Percentiles rank a stretch among this genome's conserved stretches.
These are phyloP conservation scores for Lasioglossum villosulum DNA, from an alignment of 2,888 invertebrate species.

Conservation along the genomic window DNA sequence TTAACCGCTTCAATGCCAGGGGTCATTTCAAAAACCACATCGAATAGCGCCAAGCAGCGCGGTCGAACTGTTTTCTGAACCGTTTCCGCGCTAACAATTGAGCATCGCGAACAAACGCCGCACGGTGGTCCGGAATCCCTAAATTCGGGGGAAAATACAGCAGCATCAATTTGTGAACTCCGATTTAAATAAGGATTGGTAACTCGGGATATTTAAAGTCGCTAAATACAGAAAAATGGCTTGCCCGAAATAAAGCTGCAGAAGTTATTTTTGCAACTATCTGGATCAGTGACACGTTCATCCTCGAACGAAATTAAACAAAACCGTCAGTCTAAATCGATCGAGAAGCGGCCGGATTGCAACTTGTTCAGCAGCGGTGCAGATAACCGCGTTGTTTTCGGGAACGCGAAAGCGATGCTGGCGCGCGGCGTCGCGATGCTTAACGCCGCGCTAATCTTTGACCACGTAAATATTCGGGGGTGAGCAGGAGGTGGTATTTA, in stretches of 20 bases:
- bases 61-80: background rate
- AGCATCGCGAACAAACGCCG: background rate
- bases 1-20: background rate
- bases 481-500: background rate
- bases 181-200: no score
- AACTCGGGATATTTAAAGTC: no score
- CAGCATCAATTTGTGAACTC: no score
- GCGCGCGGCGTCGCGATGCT: background rate
- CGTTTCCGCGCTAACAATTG: background rate
- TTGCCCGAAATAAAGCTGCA: no score
- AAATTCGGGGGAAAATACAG: no score
- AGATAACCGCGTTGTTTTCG: background rate
- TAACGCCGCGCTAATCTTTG: constrained; percentile 33
- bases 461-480: constrained; percentile 26
- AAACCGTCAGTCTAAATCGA: background rate
- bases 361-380: background rate
- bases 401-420: background rate
- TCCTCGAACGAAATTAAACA: background rate
- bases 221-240: no score
- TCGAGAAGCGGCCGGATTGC: background rate
- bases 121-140: no score
- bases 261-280: no score
- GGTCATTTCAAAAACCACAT: background rate
- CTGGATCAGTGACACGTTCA: background rate
- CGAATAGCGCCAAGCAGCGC: background rate